Conservation (phyloP, 1,140 invertebrate species). For the Plectrocnemia conspersa region DNA sequence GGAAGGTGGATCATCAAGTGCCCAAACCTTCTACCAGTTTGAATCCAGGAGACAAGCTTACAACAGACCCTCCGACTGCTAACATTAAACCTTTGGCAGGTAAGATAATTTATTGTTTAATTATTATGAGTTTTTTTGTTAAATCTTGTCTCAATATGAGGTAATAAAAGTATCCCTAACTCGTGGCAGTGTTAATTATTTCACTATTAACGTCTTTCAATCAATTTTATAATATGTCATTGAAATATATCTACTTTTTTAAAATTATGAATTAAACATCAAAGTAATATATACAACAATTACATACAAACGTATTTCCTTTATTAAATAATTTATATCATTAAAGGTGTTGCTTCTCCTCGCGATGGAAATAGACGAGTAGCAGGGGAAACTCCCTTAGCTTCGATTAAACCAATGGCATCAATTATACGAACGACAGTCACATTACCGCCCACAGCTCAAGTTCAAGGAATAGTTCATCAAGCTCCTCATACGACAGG, state of each 20-base stretch:
- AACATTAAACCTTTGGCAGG: constrained; percentile 94
- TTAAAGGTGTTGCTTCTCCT: constrained; percentile 41
- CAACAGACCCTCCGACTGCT: constrained; percentile 77
- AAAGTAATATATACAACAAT: no score
- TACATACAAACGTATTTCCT: no score
- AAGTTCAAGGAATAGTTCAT: constrained; percentile 36
- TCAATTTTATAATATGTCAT: no score
- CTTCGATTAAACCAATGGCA: constrained; percentile 89
- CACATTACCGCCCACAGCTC: constrained; percentile 64
- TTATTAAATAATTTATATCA: neutral
- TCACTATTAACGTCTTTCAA: no score
- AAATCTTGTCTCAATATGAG: no score
- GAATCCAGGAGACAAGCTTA: constrained; percentile 61
- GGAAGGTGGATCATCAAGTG: constrained; percentile 71
- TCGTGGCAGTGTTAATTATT: no score
- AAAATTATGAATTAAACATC: no score
- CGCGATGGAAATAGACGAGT: constrained; percentile 59
- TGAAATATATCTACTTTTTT: no score
- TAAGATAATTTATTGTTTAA: no score
- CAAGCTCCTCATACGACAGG: constrained; percentile 54
- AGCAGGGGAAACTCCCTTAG: constrained; percentile 73
- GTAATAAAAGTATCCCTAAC: no score
- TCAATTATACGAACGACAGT: constrained; percentile 70
- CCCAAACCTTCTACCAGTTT: constrained; percentile 62
- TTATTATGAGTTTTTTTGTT: no score